Conservation (phyloP, 1,140 invertebrate genomes). For the Drosophila simulans region DNA sequence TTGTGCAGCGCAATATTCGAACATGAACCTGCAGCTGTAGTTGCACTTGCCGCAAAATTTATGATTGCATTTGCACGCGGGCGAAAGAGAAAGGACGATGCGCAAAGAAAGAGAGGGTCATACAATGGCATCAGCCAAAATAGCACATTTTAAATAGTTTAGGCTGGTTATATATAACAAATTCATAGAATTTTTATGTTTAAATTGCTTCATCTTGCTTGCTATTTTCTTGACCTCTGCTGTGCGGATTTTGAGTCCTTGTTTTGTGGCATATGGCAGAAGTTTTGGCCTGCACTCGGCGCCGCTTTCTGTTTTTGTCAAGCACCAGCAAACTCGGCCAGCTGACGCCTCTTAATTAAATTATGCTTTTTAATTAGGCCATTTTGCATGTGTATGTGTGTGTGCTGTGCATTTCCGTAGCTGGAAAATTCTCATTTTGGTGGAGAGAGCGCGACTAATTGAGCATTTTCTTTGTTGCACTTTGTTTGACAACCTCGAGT, state of each 20-base stretch:
- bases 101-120: constrained; percentile 4
- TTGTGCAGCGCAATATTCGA: constrained; percentile 58
- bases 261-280: constrained; percentile 71
- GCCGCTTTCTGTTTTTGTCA: constrained; percentile 41
- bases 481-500: constrained; percentile 6
- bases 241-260: constrained; percentile 42
- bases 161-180: too few relatives aligned
- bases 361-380: constrained; percentile 79
- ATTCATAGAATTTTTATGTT: too few relatives aligned
- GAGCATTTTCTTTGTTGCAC: constrained; percentile 52
- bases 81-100: constrained; percentile 11
- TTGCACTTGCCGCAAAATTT: constrained; percentile 75
- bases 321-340: constrained; percentile 43
- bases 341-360: constrained; percentile 75
- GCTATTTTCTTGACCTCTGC: not conserved
- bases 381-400: constrained; percentile 30
- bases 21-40: constrained; percentile 43
- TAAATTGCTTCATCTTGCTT: not conserved
- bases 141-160: too few relatives aligned
- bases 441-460: constrained; percentile 44
- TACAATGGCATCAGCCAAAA: not conserved
- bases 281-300: constrained; percentile 37
- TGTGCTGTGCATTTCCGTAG: constrained; percentile 26
- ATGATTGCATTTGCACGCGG: constrained; percentile 69
- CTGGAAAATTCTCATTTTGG: constrained; percentile 20